Percentiles rank a stretch among this genome's conserved stretches.
Evolutionary conservation across 1,140 invertebrate genomes (phyloP).

Genomic region (Cyclina sinensis): DNA sequence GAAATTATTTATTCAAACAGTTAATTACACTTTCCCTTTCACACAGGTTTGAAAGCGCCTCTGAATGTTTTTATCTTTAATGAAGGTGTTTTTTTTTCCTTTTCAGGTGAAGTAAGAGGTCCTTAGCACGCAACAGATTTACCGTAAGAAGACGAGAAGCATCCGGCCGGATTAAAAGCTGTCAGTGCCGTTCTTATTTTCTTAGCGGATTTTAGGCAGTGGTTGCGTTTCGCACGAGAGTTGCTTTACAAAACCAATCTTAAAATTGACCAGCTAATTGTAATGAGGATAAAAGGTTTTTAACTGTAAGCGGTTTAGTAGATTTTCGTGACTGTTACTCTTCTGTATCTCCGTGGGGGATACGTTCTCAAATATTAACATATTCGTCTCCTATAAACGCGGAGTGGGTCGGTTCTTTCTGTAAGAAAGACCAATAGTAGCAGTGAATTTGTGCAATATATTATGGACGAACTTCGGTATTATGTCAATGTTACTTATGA

Average conservation of each 20-base stretch:
- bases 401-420: neutral
- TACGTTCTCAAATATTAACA: too few species aligned
- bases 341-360: too few species aligned
- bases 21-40: too few species aligned
- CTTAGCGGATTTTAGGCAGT: neutral
- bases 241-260: neutral
- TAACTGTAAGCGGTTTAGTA: neutral
- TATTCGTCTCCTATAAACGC: too few species aligned
- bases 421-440: neutral
- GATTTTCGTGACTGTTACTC: neutral
- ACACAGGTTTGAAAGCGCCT: too few species aligned
- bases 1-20: too few species aligned
- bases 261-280: neutral
- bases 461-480: constrained; percentile 56
- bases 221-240: constrained; percentile 4
- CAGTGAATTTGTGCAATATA: constrained; percentile 21
- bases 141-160: neutral
- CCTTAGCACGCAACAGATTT: neutral
- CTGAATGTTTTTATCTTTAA: neutral
- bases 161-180: neutral
- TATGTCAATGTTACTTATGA: constrained; percentile 64
- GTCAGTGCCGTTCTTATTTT: neutral
- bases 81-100: neutral
- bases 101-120: neutral
- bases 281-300: constrained; percentile 1